phyloP scores from a whole-genome alignment of 1,140 invertebrate genomes.

The Dysdera silvatica region DNA sequence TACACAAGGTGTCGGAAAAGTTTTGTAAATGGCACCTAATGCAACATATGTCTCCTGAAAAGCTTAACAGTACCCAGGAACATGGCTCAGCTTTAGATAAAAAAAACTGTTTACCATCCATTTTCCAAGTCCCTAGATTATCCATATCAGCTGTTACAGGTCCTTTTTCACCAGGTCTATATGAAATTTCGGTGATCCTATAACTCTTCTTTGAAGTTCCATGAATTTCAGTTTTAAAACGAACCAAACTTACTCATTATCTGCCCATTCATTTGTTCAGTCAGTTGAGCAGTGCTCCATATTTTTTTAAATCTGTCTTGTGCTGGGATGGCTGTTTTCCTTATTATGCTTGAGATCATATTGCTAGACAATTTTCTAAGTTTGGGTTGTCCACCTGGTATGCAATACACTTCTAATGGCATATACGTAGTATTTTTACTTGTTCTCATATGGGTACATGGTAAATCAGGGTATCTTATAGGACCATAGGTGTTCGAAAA shows the following conservation, averaged over 20 bases:
- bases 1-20: neutral
- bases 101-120: neutral
- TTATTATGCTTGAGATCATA: conserved; percentile 27
- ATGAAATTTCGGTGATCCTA: neutral
- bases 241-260: too few relatives aligned
- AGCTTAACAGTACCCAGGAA: neutral
- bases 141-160: neutral
- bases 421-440: conserved; percentile 31
- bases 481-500: neutral
- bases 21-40: neutral
- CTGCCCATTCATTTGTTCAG: too few relatives aligned
- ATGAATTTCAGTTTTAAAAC: too few relatives aligned
- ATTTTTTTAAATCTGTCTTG: conserved; percentile 32
- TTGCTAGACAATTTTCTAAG: conserved; percentile 12
- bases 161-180: neutral
- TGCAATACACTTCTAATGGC: conserved; percentile 38
- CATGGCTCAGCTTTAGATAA: neutral
- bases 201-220: neutral
- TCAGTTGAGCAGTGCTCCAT: too few relatives aligned
- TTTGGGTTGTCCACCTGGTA: conserved; percentile 35
- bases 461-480: conserved; percentile 36
- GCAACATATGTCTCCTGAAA: neutral
- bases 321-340: conserved; percentile 35
- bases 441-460: conserved; percentile 39
- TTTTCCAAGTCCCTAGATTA: neutral